Percentiles rank a stretch among this genome's conserved stretches.
These are phyloP conservation scores for Apotomis turbidana DNA, from an alignment of 2,888 invertebrate species.

Conservation along the genomic window DNA sequence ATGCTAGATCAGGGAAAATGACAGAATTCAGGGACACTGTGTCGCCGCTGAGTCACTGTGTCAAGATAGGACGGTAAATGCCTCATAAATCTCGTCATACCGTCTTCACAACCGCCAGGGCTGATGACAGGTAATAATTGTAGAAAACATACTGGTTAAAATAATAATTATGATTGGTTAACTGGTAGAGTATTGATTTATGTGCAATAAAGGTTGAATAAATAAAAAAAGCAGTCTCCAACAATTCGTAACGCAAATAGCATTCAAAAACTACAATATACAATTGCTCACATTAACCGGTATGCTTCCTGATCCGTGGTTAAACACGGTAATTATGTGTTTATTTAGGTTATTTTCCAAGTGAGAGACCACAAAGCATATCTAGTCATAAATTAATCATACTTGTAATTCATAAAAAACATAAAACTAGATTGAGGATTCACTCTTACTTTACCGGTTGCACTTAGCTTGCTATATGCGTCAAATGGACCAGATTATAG, in stretches of 20 bases:
- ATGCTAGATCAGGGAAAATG: conserved; percentile 72
- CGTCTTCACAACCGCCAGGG: no score
- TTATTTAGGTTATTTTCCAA: neutral
- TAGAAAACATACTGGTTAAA: neutral
- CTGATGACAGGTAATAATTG: no score
- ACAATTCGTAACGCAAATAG: no score
- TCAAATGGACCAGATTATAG: no score
- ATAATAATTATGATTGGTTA: neutral
- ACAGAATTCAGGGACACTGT: neutral
- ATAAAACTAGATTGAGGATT: neutral
- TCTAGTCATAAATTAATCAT: neutral
- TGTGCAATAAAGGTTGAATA: no score
- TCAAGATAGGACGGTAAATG: conserved; percentile 69
- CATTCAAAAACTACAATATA: neutral
- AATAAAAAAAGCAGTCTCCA: no score
- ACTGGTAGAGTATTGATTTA: no score
- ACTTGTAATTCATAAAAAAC: no score
- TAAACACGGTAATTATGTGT: conserved; percentile 2
- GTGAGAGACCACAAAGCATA: neutral
- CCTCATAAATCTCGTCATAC: conserved; percentile 43
- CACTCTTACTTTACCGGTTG: no score
- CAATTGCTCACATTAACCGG: conserved; percentile 1
- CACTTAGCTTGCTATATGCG: no score
- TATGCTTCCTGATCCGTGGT: conserved; percentile 19
- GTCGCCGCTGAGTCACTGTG: conserved; percentile 83